Percentiles rank a stretch among this genome's conserved stretches.
Evolutionary conservation across 2,797 vertebrate species (phyloP).

Genomic region (Crocidura indochinensis): DNA sequence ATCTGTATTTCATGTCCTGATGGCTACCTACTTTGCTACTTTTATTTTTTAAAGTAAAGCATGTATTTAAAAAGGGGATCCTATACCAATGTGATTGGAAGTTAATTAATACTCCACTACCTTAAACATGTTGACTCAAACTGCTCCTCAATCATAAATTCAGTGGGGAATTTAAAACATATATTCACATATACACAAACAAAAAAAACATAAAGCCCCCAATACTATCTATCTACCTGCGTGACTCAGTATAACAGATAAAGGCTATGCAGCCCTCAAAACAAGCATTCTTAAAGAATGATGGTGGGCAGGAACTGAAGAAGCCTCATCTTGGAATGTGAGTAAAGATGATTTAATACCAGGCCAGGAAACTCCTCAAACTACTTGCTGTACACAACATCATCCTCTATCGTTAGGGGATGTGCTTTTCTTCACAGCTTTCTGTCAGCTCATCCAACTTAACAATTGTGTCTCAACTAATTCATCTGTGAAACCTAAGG

Average conservation of each 20-base stretch:
- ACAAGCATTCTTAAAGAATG: neutral
- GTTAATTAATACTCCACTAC: neutral
- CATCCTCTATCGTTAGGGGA: neutral
- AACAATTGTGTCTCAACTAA: neutral
- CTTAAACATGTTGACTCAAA: constrained; percentile 33
- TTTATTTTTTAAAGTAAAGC: constrained; percentile 7
- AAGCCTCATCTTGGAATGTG: neutral
- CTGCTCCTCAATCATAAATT: neutral
- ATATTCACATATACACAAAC: too few relatives aligned
- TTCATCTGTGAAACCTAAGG: too few relatives aligned
- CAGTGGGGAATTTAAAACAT: neutral
- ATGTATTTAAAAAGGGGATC: constrained; percentile 33
- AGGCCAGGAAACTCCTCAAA: neutral
- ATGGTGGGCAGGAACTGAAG: neutral
- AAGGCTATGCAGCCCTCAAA: neutral
- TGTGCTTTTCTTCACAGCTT: neutral
- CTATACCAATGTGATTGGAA: neutral
- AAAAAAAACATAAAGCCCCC: neutral
- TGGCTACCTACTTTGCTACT: neutral
- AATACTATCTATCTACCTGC: neutral
- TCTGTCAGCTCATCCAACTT: neutral
- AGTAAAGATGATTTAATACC: neutral
- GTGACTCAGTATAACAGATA: neutral
- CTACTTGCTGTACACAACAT: fast-evolving
- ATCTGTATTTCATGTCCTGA: constrained; percentile 15